Percentiles rank a stretch among this genome's conserved stretches.
phyloP scores from a whole-genome alignment of 1,140 invertebrate species.

The Camponotus floridanus region DNA sequence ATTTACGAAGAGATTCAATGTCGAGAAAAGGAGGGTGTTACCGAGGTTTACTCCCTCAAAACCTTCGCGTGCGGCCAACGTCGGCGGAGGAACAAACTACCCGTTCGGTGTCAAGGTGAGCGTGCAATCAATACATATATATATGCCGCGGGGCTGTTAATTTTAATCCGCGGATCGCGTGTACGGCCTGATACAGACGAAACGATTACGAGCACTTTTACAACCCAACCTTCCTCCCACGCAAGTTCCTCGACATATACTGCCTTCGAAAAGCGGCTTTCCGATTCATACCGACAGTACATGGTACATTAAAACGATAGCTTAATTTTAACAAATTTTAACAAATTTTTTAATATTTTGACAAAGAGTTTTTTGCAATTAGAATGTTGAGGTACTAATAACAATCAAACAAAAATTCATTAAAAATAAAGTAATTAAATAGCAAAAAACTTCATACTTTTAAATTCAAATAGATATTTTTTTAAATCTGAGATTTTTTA shows the following conservation, averaged over 20 bases:
- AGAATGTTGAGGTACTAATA: background rate
- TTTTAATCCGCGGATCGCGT: conserved; percentile 73
- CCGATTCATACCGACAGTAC: background rate
- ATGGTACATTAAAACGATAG: background rate
- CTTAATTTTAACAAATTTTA: background rate
- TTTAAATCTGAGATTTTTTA: background rate
- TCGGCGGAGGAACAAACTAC: conserved; percentile 30
- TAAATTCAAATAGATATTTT: background rate
- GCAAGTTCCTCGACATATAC: conserved; percentile 42
- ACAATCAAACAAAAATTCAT: background rate
- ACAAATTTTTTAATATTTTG: background rate
- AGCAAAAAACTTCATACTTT: background rate
- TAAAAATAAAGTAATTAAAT: background rate
- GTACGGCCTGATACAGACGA: conserved; percentile 56
- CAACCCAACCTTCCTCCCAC: conserved; percentile 37
- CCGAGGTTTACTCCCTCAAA: conserved; percentile 9
- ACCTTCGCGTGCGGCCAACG: conserved; percentile 23
- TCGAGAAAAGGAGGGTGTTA: conserved; percentile 20
- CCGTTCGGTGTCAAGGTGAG: conserved; percentile 74
- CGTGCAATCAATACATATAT: conserved; percentile 75
- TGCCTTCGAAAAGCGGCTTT: background rate
- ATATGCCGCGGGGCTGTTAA: conserved; percentile 73
- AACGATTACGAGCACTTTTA: conserved; percentile 65
- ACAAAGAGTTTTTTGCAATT: background rate
- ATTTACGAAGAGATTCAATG: conserved; percentile 37